These are phyloP conservation scores for Lepidurus packardi DNA, from an alignment of 1,140 invertebrate genomes.

Conservation along the genomic window DNA sequence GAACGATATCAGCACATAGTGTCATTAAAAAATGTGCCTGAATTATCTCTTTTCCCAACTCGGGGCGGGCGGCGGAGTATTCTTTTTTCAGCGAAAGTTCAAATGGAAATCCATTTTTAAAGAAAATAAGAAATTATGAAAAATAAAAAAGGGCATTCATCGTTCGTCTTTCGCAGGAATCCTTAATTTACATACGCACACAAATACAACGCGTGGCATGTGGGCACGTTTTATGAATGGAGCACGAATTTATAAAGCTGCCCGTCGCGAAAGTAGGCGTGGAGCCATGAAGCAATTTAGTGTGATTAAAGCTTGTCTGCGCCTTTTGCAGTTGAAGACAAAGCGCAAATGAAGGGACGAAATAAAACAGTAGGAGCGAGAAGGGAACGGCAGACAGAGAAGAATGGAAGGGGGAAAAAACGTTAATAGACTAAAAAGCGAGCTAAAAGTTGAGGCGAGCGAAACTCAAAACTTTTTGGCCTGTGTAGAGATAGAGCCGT, in stretches of 20 bases:
- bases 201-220: conserved; percentile 17
- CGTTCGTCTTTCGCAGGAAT: not conserved
- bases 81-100: not conserved
- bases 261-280: not conserved
- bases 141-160: not conserved
- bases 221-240: conserved; percentile 14
- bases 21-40: not conserved
- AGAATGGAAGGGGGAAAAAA: not conserved
- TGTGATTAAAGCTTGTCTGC: conserved; percentile 16
- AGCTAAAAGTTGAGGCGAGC: not conserved
- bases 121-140: not conserved
- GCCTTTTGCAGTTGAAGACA: not conserved
- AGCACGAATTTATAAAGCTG: not conserved
- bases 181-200: conserved; percentile 15
- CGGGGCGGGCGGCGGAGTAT: not conserved
- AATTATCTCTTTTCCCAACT: not conserved
- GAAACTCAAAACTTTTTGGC: conserved; percentile 15
- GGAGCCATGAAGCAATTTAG: not conserved
- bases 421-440: not conserved
- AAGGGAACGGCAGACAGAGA: not conserved
- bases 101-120: not conserved
- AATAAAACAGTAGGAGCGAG: not conserved
- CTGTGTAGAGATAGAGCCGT: not conserved
- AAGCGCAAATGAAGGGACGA: not conserved
- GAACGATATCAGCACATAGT: not conserved